Conservation (phyloP, 2,888 invertebrate species). For the Temnothorax ravouxi region DNA sequence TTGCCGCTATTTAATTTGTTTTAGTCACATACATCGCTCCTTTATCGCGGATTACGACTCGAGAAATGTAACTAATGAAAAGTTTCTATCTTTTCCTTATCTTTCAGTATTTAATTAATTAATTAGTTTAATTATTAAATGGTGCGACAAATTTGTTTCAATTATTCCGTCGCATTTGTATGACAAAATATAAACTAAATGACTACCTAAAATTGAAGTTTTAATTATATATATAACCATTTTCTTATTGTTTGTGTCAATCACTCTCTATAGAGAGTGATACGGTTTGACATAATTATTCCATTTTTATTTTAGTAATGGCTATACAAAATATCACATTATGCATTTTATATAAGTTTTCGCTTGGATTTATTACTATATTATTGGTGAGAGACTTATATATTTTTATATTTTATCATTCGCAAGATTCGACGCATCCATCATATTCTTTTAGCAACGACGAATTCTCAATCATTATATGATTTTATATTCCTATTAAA, state of each 20-base stretch:
- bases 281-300: not conserved
- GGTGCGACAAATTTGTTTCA: not conserved
- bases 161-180: not conserved
- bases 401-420: no score
- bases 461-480: no score
- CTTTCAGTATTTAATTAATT: slow-evolving; percentile 13
- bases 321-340: not conserved
- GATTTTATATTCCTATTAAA: no score
- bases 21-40: not conserved
- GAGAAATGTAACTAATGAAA: not conserved
- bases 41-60: slow-evolving; percentile 28
- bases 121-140: slow-evolving; percentile 14
- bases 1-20: slow-evolving; percentile 39
- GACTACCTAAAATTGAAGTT: not conserved
- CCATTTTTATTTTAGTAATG: not conserved
- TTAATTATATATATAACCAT: not conserved
- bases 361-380: not conserved
- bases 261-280: no score
- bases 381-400: no score
- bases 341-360: not conserved
- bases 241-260: not conserved
- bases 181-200: not conserved
- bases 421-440: no score
- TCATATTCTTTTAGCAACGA: no score
- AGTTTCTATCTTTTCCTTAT: not conserved